phyloP scores from a whole-genome alignment of 2,113 vertebrate genomes.

The Morone saxatilis region DNA sequence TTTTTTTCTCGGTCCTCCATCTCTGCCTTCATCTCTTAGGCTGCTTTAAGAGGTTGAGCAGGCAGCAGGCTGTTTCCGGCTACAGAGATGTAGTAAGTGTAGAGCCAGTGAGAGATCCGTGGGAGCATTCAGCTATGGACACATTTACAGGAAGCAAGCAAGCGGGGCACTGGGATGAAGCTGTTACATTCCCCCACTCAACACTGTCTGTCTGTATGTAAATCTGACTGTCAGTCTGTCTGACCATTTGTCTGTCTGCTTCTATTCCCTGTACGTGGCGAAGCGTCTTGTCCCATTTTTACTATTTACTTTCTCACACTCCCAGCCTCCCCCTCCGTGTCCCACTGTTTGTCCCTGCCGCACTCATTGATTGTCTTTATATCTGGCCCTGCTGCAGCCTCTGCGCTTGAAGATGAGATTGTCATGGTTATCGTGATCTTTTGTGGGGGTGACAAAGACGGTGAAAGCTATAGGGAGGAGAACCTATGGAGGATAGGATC shows the following conservation, averaged over 20 bases:
- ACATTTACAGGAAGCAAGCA: constrained; percentile 64
- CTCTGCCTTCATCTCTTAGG: constrained; percentile 44
- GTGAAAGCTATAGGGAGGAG: constrained; percentile 57
- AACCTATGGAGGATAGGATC: constrained; percentile 39
- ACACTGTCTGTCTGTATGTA: constrained; percentile 48
- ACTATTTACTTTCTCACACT: constrained; percentile 80
- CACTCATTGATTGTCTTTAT: constrained; percentile 67
- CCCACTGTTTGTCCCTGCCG: constrained; percentile 67
- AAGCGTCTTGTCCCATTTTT: constrained; percentile 57
- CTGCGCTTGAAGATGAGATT: constrained; percentile 72
- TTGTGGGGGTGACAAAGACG: constrained; percentile 67
- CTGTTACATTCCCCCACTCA: constrained; percentile 39
- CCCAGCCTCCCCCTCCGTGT: constrained; percentile 44
- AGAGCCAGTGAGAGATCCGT: constrained; percentile 48
- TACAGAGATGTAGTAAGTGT: constrained; percentile 52
- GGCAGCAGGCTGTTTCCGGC: constrained; percentile 51
- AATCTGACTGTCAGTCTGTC: constrained; percentile 42
- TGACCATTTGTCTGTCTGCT: constrained; percentile 21
- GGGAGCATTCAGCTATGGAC: constrained; percentile 53
- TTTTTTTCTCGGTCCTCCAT: constrained; percentile 16
- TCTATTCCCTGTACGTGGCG: constrained; percentile 28
- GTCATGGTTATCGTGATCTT: constrained; percentile 77
- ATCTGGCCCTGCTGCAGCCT: constrained; percentile 51
- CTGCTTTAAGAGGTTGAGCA: constrained; percentile 46
- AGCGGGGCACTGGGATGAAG: constrained; percentile 33